Percentiles rank a stretch among this genome's conserved stretches.
phyloP scores from a whole-genome alignment of 2,797 vertebrate species.

The Sebastes itinus region DNA sequence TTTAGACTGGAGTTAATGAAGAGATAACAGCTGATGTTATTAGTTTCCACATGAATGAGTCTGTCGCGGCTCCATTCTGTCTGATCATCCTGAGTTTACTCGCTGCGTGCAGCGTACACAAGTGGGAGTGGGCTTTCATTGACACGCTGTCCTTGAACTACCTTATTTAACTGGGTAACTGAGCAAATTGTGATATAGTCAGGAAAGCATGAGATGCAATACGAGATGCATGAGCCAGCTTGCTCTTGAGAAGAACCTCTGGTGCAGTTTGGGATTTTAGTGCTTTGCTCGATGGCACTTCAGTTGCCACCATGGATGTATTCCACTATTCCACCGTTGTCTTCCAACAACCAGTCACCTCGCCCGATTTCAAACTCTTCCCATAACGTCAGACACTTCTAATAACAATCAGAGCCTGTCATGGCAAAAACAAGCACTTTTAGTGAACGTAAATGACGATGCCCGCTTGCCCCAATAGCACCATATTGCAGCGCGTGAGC shows the following conservation, averaged over 20 bases:
- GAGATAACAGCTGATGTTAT: conserved; percentile 94
- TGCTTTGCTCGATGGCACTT: background rate
- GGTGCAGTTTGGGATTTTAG: background rate
- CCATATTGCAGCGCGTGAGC: too few species aligned
- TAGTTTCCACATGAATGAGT: conserved; percentile 76
- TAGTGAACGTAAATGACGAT: rapidly evolving
- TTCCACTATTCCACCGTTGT: too few species aligned
- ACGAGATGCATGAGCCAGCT: background rate
- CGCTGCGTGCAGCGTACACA: background rate
- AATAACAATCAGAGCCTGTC: too few species aligned
- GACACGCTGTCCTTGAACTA: conserved; percentile 45
- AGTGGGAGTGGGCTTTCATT: conserved; percentile 11
- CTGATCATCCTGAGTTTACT: conserved; percentile 19
- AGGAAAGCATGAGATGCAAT: background rate
- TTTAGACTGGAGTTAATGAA: conserved; percentile 95
- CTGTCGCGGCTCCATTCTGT: conserved; percentile 20
- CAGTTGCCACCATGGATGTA: background rate
- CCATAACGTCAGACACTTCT: rapidly evolving
- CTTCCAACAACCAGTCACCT: too few species aligned
- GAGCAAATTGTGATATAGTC: background rate
- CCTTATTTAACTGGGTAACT: conserved; percentile 37
- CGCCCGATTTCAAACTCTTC: too few species aligned
- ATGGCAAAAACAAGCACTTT: too few species aligned
- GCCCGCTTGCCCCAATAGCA: too few species aligned
- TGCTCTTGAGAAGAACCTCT: background rate